Evolutionary conservation across 2,888 invertebrate genomes (phyloP), one percentile per base, ranked within the genome.

Genomic region (Ormyrus pomaceus): DNA sequence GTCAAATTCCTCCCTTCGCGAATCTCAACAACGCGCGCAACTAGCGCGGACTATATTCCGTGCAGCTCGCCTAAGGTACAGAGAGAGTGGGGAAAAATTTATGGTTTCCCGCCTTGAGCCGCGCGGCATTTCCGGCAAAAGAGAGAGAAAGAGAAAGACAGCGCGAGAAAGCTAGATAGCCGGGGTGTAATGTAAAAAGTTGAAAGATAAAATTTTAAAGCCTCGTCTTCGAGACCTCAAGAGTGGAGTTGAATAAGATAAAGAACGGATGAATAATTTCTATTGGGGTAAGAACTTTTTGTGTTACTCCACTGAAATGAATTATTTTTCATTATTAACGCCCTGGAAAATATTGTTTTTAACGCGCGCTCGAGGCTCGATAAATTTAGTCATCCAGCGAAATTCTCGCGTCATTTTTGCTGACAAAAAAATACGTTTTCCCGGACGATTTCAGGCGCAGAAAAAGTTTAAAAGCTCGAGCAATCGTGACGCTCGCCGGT

Each of bases 191-290:
- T 73, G 74, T 80, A 80, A 79, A 74, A 81, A 82, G 80, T 81
- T 82, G 64, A 77, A 79, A 75, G 78, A 78, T 78, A 81, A 78
- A 78, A 78, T 81, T 81, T 81, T 75, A 78, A 77, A 53, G 78
- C 62, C 77, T 73, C 48, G 34, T 6, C 76, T 80, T 56, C 71
- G 79, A 82, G 66, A 78, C 56, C 69, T 79, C 73, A 34, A 3
- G 72, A 77, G 59, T 70, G 66, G 56, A 68, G 51, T 62, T 71
- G 71, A 81, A 81, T 81, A 74, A 77, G 72, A 74, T 81, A 70
- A 81, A 59, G 81, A 61, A 61, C n/a, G 65, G 65, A 74, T 81
- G 77, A 81, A 81, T 81, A 74, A 77, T 77, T 77, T 74, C 76
- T 51, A 62, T 65, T 51, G 11, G 50, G 34, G 56, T 62, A 11